Percentiles rank a stretch among this genome's conserved stretches.
Conservation (phyloP, 2,113 vertebrate genomes). For the Corynorhinus townsendii region DNA sequence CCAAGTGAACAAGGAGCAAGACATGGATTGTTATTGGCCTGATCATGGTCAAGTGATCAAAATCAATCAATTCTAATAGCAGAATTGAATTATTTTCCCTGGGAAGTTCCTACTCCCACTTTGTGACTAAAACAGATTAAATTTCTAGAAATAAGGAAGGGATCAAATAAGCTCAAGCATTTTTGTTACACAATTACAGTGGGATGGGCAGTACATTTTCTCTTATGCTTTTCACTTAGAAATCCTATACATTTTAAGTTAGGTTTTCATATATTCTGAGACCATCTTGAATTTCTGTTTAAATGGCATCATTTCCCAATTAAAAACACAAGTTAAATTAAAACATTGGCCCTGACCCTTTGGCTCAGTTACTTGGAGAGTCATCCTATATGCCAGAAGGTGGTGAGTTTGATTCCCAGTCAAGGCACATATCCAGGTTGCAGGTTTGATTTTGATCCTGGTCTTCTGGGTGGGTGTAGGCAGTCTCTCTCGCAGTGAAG, state of each 20-base stretch:
- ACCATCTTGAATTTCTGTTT: neutral
- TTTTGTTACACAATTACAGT: neutral
- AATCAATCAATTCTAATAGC: neutral
- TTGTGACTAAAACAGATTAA: neutral
- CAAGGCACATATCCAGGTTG: neutral
- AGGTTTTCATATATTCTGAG: neutral
- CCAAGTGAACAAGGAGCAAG: neutral
- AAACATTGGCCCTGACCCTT: neutral
- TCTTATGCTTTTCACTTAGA: neutral
- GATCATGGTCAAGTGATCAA: neutral
- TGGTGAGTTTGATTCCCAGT: neutral
- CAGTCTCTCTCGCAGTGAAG: fast-evolving
- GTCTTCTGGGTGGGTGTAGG: neutral
- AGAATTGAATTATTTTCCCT: neutral
- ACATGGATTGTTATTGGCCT: neutral
- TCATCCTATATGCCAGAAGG: neutral
- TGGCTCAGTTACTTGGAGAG: neutral
- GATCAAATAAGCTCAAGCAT: neutral
- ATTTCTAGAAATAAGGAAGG: neutral
- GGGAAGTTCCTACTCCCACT: neutral
- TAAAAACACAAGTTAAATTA: neutral
- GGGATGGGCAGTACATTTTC: neutral
- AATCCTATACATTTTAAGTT: neutral
- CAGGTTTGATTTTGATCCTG: neutral
- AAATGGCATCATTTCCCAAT: neutral